These are phyloP conservation scores for Coecobrya sp. DNA, from an alignment of 2,888 invertebrate species.

Conservation along the genomic window DNA sequence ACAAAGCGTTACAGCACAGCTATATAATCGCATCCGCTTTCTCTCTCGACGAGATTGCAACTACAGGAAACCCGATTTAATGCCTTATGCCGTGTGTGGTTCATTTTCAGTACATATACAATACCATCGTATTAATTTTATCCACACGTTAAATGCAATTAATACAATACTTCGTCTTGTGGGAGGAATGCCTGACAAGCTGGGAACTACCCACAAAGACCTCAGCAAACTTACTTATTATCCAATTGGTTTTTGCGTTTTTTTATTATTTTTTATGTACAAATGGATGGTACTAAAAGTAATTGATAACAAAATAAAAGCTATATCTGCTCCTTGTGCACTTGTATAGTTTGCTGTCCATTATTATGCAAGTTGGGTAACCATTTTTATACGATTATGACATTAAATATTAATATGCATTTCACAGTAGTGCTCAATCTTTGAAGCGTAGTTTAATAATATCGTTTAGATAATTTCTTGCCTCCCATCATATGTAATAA, in stretches of 20 bases:
- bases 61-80: conserved; percentile 3
- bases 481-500: no score
- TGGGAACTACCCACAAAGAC: neutral
- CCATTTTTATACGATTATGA: neutral
- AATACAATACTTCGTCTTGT: neutral
- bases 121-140: neutral
- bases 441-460: no score
- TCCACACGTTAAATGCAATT: conserved; percentile 33
- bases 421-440: no score
- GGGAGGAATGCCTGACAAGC: neutral
- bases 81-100: neutral
- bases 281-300: no score
- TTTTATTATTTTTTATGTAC: neutral
- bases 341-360: neutral
- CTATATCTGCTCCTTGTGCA: neutral
- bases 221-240: neutral
- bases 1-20: neutral
- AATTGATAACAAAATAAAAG: neutral
- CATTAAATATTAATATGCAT: no score
- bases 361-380: neutral
- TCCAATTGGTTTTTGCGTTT: neutral
- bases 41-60: neutral
- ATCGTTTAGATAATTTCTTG: no score
- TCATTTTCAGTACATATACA: neutral
- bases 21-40: conserved; percentile 10